These are phyloP conservation scores for Chiloscyllium punctatum DNA, from an alignment of 2,797 vertebrate species.

Conservation along the genomic window DNA sequence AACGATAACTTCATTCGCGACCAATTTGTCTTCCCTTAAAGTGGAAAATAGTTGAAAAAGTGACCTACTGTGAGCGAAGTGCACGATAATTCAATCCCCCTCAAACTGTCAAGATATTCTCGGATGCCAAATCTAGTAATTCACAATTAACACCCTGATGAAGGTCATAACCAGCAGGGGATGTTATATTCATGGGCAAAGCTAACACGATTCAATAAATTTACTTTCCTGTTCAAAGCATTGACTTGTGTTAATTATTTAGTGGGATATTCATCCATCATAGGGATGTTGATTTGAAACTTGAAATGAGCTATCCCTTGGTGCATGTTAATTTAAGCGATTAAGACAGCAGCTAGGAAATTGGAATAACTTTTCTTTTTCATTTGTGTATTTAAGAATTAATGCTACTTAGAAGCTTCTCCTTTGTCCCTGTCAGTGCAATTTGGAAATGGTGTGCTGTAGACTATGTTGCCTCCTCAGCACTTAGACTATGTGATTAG, in stretches of 20 bases:
- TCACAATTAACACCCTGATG: background rate
- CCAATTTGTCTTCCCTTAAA: background rate
- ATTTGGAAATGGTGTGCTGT: background rate
- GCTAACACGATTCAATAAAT: background rate
- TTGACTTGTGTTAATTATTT: conserved; percentile 20
- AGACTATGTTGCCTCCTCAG: background rate
- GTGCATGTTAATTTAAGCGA: conserved; percentile 17
- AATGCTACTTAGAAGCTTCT: background rate
- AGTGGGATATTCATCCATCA: background rate
- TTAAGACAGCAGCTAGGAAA: background rate
- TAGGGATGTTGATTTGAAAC: background rate
- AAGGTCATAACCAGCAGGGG: background rate
- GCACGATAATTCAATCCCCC: background rate
- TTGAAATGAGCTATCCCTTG: background rate
- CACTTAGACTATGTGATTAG: background rate
- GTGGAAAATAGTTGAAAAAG: background rate
- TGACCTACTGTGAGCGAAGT: background rate
- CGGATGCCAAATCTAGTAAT: background rate
- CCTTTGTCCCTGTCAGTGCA: background rate
- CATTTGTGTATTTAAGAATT: background rate
- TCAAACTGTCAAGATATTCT: background rate
- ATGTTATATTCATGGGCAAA: background rate
- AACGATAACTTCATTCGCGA: background rate
- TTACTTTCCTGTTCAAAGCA: background rate
- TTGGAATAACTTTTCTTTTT: background rate